phyloP scores from a whole-genome alignment of 1,140 invertebrate species.

The Nephila pilipes region DNA sequence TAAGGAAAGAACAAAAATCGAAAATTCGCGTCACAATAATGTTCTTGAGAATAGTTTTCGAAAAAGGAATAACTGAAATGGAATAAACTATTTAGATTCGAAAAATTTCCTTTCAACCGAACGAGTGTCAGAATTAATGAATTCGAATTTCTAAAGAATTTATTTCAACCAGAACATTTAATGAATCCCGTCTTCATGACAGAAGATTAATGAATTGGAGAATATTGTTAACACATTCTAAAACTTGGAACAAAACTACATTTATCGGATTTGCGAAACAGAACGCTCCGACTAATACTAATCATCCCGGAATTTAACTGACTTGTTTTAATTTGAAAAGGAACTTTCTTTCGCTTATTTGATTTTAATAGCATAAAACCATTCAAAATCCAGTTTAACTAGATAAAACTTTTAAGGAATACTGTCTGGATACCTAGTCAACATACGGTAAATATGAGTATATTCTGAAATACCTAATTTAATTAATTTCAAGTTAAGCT shows the following conservation, averaged over 20 bases:
- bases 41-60: no score
- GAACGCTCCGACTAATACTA: not conserved
- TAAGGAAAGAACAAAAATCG: no score
- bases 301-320: not conserved
- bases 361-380: not conserved
- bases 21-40: no score
- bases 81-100: not conserved
- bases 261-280: no score
- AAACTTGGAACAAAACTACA: no score
- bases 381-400: not conserved
- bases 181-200: not conserved
- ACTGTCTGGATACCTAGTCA: no score
- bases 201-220: not conserved
- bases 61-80: no score
- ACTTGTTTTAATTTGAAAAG: not conserved
- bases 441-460: not conserved
- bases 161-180: not conserved
- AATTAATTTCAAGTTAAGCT: not conserved
- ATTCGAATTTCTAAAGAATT: not conserved
- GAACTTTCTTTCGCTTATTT: not conserved
- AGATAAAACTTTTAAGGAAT: no score
- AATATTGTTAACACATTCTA: not conserved
- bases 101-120: not conserved
- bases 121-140: not conserved
- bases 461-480: not conserved